phyloP scores from a whole-genome alignment of 2,113 vertebrate genomes.

The Ellobius talpinus region DNA sequence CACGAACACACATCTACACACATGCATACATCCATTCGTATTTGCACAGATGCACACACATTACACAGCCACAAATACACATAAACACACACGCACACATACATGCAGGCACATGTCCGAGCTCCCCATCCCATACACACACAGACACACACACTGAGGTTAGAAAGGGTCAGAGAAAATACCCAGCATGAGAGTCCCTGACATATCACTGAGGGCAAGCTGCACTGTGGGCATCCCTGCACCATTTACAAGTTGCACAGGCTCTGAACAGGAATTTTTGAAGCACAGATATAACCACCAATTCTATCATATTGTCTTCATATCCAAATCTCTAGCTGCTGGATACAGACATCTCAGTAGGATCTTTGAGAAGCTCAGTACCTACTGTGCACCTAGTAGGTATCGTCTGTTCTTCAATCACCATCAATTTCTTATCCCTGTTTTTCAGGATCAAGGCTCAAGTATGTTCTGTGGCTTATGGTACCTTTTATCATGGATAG shows the following conservation, averaged over 20 bases:
- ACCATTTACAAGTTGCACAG: neutral
- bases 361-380: neutral
- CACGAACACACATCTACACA: neutral
- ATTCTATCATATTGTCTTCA: neutral
- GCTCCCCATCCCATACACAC: neutral
- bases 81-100: neutral
- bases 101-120: neutral
- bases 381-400: neutral
- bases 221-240: too few relatives aligned
- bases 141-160: neutral
- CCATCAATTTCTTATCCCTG: slow-evolving; percentile 41
- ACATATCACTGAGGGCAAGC: neutral
- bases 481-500: neutral
- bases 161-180: neutral
- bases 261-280: neutral
- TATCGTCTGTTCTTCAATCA: neutral
- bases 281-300: neutral
- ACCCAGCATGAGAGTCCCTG: neutral
- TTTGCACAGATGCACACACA: neutral
- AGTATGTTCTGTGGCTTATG: neutral
- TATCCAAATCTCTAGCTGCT: neutral
- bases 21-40: neutral
- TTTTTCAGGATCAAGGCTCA: slow-evolving; percentile 33
- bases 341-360: neutral
- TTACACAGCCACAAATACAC: neutral